Base-by-base conservation (phyloP, 2,113 vertebrate species). In the Forbesichthys agassizii region DNA sequence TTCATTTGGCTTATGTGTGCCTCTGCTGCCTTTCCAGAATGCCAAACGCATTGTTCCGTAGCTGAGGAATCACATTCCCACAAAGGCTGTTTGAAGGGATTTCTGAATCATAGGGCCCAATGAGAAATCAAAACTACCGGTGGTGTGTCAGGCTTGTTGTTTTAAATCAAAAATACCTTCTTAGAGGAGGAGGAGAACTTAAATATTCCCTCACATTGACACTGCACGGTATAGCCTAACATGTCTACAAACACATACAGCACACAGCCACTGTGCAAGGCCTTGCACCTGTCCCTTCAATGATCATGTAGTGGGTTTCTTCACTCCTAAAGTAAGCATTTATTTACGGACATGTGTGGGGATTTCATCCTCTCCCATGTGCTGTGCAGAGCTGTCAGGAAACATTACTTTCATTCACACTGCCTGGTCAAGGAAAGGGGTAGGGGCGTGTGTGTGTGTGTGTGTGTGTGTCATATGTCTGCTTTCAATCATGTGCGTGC, bases 311-410 rank as follows among this genome's bases (percentile, higher is more conserved):
- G 48, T 81, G 69, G 69, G 75, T 86, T 66, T 67, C 82, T 78
- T 73, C 53, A 61, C 76, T 75, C 73, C 81, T 73, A 85, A 89
- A 88, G 87, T 73, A 85, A 80, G 70, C 74, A 84, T 90, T 89
- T 88, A 67, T 86, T 83, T 84, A 87, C 74, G 56, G 88, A 71
- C 82, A 84, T 46, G 80, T 84, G 68, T 77, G 71, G 78, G 70
- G 78, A 82, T 86, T 89, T 85, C 64, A 59, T 73, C 14, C 16
- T 63, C 74, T 76, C 68, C 87, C 59, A 73, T 61, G 74, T 77
- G 83, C 80, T 82, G 20, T 87, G 69, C 68, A n/a, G 14, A 72
- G 78, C 83, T 87, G 83, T 88, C 80, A 71, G 72, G 71, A 86
- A 63, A 65, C 68, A 86, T 90, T 85, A 86, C 74, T 81, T 73